Evolutionary conservation across 2,113 vertebrate species (phyloP), one percentile per base, ranked within the genome.

Genomic region (Ahaetulla prasina): DNA sequence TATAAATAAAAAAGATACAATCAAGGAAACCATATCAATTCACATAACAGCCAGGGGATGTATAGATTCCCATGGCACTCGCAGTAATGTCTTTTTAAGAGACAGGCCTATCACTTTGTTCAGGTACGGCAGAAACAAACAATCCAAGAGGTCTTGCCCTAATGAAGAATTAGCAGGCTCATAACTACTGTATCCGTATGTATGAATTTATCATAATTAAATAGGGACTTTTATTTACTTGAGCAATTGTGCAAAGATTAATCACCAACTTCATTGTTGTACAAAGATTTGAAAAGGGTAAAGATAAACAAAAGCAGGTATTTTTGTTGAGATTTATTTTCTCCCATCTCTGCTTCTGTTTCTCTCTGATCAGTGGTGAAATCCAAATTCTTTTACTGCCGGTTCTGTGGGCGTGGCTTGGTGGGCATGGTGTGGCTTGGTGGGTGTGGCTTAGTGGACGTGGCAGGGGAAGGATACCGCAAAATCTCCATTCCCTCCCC

Each of bases 1-100:
- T 98, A 99, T 99, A 99, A 99, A 99, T 99, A 99, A 98, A 98
- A 98, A 99, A 98, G 97, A 98, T 98, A 99, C 98, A 99, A 99
- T 99, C 98, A 99, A 98, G 98, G 96, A 98, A 99, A 99, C 98
- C 98, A 98, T 98, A 99, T 98, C 98, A 98, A 98, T 98, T 98
- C 98, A 98, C 98, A 97, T 97, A 43, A 96, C 97, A 97, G 97
- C 97, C 98, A 97, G 97, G 97, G 97, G 97, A 98, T 96, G 30
- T 96, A 97, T 98, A 97, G 8, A 22, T 97, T 96, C 97, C 97
- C 97, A 95, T 97, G 97, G 97, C 97, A 97, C 95, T 97, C 97
- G 95, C 92, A 93, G 97, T 98, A 98, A 98, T 98, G 98, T 97
- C 97, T 96, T 96, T 98, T 98, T 97, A 98, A 98, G 98, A 97